Conservation (phyloP, 2,113 vertebrate species). For the Manacus vitellinus region DNA sequence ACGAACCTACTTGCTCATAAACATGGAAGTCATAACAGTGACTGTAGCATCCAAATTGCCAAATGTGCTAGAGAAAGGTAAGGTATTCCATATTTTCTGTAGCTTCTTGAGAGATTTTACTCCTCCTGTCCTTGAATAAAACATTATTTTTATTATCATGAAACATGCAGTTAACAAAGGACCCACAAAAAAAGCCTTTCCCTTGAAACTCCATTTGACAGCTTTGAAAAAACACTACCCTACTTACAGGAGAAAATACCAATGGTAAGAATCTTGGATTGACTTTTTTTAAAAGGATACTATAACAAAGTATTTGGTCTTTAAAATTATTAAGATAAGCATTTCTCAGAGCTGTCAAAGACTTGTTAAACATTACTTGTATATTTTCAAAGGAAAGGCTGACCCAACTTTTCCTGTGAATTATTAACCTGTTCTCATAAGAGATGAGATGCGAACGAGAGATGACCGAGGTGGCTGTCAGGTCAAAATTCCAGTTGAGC, state of each 20-base stretch:
- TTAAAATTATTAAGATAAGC: neutral
- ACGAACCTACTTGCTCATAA: neutral
- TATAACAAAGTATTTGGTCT: neutral
- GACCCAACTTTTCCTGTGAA: neutral
- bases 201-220: neutral
- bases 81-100: neutral
- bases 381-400: neutral
- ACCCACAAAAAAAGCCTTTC: neutral
- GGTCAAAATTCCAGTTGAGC: neutral
- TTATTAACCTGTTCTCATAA: neutral
- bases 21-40: neutral
- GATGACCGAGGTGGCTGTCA: neutral
- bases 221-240: neutral
- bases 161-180: neutral
- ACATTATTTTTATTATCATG: neutral
- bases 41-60: neutral
- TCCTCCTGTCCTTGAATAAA: neutral
- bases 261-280: neutral
- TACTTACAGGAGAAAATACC: neutral
- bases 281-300: neutral
- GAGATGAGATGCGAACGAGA: neutral
- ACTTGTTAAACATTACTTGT: neutral
- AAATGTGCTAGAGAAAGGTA: neutral
- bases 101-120: neutral
- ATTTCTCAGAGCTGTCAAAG: neutral